phyloP scores from a whole-genome alignment of 1,140 invertebrate genomes.

The Oscheius sp. region DNA sequence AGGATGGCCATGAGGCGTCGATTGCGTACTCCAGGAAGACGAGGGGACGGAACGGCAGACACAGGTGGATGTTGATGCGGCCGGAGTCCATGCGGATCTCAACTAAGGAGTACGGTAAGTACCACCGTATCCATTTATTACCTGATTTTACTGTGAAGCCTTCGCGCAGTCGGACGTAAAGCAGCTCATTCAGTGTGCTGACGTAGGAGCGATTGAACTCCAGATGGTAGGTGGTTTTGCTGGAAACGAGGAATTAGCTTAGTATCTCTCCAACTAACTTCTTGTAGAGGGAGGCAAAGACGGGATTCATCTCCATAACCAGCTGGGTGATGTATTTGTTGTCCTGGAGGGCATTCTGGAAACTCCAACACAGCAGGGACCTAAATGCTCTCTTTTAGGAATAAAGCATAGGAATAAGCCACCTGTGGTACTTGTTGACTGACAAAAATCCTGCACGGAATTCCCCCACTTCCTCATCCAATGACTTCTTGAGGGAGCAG shows the following conservation, averaged over 20 bases:
- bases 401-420: no score
- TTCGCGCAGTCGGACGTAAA: conserved; percentile 76
- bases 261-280: conserved; percentile 23
- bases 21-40: conserved; percentile 43
- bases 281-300: conserved; percentile 25
- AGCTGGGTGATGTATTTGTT: conserved; percentile 22
- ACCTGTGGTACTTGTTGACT: conserved; percentile 74
- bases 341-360: conserved; percentile 66
- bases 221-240: conserved; percentile 5
- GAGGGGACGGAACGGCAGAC: conserved; percentile 38
- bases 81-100: neutral
- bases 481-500: no score
- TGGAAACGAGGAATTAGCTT: neutral
- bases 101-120: neutral
- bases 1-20: conserved; percentile 18
- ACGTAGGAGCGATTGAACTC: conserved; percentile 33
- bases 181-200: conserved; percentile 68
- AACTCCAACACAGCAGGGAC: conserved; percentile 75
- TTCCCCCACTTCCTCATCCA: no score
- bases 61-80: conserved; percentile 16
- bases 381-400: conserved; percentile 42
- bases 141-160: conserved; percentile 76
- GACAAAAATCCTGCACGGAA: neutral
- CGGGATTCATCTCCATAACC: conserved; percentile 21
- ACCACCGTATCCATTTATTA: no score